Percentiles rank a stretch among this genome's conserved stretches.
These are phyloP conservation scores for Amazona guildingii DNA, from an alignment of 2,113 vertebrate genomes.

Conservation along the genomic window DNA sequence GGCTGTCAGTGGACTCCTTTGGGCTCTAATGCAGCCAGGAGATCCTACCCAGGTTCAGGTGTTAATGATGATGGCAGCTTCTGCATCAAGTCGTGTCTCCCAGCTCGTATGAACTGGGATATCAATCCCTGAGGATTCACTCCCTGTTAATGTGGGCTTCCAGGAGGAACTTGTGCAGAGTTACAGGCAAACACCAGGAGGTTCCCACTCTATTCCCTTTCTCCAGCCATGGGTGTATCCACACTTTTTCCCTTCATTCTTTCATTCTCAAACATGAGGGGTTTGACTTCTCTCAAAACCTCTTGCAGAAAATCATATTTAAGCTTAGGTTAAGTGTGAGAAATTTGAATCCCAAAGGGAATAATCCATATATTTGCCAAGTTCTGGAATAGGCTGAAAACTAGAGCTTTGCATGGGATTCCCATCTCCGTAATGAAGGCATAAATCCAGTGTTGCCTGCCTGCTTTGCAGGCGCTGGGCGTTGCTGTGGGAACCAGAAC, in stretches of 20 bases:
- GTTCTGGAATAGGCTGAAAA: background rate
- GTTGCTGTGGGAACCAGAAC: slow-evolving; percentile 52
- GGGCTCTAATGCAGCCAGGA: background rate
- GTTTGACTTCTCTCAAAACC: background rate
- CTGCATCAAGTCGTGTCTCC: background rate
- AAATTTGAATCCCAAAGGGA: background rate
- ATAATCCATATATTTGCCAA: background rate
- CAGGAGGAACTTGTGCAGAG: background rate
- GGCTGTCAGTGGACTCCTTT: accelerated
- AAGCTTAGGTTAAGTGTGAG: background rate
- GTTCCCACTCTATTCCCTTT: background rate
- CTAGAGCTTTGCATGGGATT: background rate
- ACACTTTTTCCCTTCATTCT: background rate
- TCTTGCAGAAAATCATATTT: background rate
- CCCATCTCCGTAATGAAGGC: background rate
- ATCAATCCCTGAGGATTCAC: background rate
- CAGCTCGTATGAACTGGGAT: background rate
- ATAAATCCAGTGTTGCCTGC: background rate
- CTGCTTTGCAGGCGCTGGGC: background rate
- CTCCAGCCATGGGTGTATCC: accelerated
- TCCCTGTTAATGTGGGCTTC: background rate
- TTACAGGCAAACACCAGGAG: background rate
- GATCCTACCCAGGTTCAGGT: background rate
- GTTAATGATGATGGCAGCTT: background rate
- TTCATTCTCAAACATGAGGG: background rate